A percentile compares a stretch with the other conserved stretches of the same genome.
These are phyloP conservation scores for human DNA, from an alignment of 2,113 vertebrate species.

Conservation along the genomic window GRCh38 chr1:17588001-17588500, in stretches of 20 bases:
- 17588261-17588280: slow-evolving; percentile 48
- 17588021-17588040: neutral
- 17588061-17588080: slow-evolving; percentile 14
- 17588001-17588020: neutral
- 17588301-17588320: neutral
- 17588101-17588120: slow-evolving; percentile 42
- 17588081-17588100: slow-evolving; percentile 38
- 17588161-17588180: slow-evolving; percentile 8
- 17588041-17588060: slow-evolving; percentile 2
- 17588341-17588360: neutral
- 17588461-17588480: slow-evolving; percentile 25
- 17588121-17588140: slow-evolving; percentile 67
- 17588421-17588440: neutral
- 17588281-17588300: neutral
- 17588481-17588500: slow-evolving; percentile 54
- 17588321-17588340: neutral
- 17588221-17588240: neutral
- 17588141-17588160: slow-evolving; percentile 33
- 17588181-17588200: neutral
- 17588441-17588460: slow-evolving; percentile 38
- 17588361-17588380: slow-evolving; percentile 30
- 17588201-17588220: neutral
- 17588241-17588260: neutral
- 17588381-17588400: neutral
- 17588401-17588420: neutral